A percentile compares a stretch with the other conserved stretches of the same genome.
Conservation (phyloP, 2,888 invertebrate species). For the Cylindroiulus punctatus region DNA sequence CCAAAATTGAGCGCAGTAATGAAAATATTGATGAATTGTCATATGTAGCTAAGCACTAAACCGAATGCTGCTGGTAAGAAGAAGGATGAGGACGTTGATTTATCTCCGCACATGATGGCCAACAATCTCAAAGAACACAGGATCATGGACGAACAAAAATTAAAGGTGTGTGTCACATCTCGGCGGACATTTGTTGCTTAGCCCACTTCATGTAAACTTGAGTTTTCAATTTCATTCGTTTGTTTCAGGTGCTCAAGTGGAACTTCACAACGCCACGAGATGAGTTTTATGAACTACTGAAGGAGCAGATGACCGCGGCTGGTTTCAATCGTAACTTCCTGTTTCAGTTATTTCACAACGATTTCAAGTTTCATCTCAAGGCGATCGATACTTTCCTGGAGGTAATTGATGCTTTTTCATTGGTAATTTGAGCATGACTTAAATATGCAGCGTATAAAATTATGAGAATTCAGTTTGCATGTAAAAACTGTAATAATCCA, state of each 20-base stretch:
- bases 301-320: conserved; percentile 88
- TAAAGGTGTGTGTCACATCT: conserved; percentile 71
- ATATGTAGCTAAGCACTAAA: background rate
- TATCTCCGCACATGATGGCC: conserved; percentile 78
- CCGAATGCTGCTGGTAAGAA: conserved; percentile 63
- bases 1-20: too few species aligned
- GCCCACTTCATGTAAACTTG: conserved; percentile 39
- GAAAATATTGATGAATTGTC: background rate
- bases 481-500: too few species aligned
- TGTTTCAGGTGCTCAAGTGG: conserved; percentile 79
- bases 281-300: conserved; percentile 92
- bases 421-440: background rate
- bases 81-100: conserved; percentile 87
- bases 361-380: conserved; percentile 94
- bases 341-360: conserved; percentile 91
- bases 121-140: conserved; percentile 93
- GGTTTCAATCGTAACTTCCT: conserved; percentile 88
- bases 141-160: conserved; percentile 90
- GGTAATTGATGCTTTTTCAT: conserved; percentile 63
- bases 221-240: background rate
- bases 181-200: background rate
- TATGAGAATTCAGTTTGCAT: too few species aligned
- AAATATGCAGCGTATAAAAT: too few species aligned
- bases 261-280: conserved; percentile 92
- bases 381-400: conserved; percentile 90